Evolutionary conservation across 2,888 invertebrate species (phyloP).

Genomic region (Volucella zonaria): DNA sequence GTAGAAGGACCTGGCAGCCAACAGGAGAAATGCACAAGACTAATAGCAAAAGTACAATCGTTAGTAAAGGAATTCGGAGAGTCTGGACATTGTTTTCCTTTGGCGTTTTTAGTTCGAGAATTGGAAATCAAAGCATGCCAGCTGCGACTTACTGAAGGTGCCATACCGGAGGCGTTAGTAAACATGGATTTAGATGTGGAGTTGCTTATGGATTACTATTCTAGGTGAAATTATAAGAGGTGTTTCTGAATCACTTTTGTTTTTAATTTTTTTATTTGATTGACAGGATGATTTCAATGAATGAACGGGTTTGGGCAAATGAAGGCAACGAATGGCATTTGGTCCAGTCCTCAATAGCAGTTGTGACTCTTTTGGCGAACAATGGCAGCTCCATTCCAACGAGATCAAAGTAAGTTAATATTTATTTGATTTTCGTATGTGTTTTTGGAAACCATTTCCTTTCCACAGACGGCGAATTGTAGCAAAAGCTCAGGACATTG

Average conservation of each 20-base stretch:
- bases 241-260: background rate
- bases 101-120: slow-evolving; percentile 92
- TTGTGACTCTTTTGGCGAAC: slow-evolving; percentile 88
- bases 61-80: slow-evolving; percentile 91
- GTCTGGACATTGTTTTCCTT: slow-evolving; percentile 93
- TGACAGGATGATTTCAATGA: slow-evolving; percentile 88
- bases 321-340: slow-evolving; percentile 94
- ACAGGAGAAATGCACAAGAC: slow-evolving; percentile 86
- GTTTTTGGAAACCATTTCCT: slow-evolving; percentile 41
- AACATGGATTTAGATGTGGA: slow-evolving; percentile 90
- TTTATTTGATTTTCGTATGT: slow-evolving; percentile 27
- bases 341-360: slow-evolving; percentile 88
- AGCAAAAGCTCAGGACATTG: slow-evolving; percentile 89
- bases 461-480: slow-evolving; percentile 86
- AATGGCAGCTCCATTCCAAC: slow-evolving; percentile 85
- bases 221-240: slow-evolving; percentile 80
- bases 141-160: slow-evolving; percentile 87
- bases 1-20: slow-evolving; percentile 81
- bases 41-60: slow-evolving; percentile 90
- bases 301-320: slow-evolving; percentile 93
- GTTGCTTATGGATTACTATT: slow-evolving; percentile 91
- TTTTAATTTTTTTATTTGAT: background rate
- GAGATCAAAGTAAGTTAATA: slow-evolving; percentile 79
- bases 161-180: slow-evolving; percentile 90
- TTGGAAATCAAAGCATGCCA: slow-evolving; percentile 91